Percentiles rank a stretch among this genome's conserved stretches.
Conservation (phyloP, 2,888 invertebrate genomes). For the Lutraria lutraria region DNA sequence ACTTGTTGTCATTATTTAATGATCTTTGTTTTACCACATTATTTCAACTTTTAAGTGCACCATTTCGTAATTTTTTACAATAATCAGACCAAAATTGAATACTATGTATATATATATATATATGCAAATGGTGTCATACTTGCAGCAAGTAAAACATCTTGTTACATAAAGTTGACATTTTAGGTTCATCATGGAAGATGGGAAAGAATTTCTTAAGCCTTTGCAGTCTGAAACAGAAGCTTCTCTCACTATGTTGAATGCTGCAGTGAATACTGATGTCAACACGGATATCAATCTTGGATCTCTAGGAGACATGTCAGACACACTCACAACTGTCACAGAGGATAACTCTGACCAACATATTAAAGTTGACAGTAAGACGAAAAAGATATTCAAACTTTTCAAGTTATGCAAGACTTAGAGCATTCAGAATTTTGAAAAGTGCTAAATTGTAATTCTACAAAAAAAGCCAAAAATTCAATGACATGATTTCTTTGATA, state of each 20-base stretch:
- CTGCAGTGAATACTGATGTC: slow-evolving; percentile 24
- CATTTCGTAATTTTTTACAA: no score
- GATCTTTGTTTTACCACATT: no score
- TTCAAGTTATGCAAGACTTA: no score
- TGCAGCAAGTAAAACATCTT: neutral
- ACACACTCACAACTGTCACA: slow-evolving; percentile 41
- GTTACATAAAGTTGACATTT: neutral
- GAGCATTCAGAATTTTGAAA: no score
- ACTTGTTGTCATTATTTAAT: no score
- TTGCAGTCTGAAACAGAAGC: slow-evolving; percentile 27
- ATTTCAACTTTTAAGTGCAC: no score
- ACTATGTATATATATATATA: no score
- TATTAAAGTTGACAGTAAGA: slow-evolving; percentile 59
- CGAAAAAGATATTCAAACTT: no score
- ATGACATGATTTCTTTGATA: neutral
- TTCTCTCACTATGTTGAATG: slow-evolving; percentile 31
- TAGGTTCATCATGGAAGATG: slow-evolving; percentile 20
- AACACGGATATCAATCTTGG: slow-evolving; percentile 61
- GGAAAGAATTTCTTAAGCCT: slow-evolving; percentile 38
- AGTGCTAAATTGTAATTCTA: neutral
- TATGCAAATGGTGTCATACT: no score
- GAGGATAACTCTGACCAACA: slow-evolving; percentile 55
- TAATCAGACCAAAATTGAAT: no score
- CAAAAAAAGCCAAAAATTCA: neutral
- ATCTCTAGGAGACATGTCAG: slow-evolving; percentile 59